Percentiles rank a stretch among this genome's conserved stretches.
Conservation (phyloP, 2,888 invertebrate genomes). For the Acrocyrtus sp. region DNA sequence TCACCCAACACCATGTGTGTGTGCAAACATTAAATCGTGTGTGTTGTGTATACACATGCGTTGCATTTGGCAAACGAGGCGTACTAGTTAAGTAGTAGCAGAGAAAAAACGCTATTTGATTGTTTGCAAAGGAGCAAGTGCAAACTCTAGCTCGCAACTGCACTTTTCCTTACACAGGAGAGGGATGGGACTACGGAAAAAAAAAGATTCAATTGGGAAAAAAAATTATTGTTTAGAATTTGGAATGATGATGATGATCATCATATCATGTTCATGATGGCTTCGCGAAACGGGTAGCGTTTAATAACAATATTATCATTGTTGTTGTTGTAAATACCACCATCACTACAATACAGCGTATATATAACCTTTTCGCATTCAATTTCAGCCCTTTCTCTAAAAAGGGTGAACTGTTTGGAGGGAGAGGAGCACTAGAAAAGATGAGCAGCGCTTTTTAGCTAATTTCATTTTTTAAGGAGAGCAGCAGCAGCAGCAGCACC, state of each 20-base stretch:
- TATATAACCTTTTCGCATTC: neutral
- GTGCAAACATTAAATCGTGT: too few species aligned
- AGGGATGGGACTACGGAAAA: too few species aligned
- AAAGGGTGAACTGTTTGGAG: neutral
- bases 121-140: too few species aligned
- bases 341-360: neutral
- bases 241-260: too few species aligned
- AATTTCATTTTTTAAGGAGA: neutral
- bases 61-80: too few species aligned
- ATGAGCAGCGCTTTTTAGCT: conserved; percentile 2
- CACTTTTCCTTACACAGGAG: too few species aligned
- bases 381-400: neutral
- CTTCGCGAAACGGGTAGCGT: conserved; percentile 19
- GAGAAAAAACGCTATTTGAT: too few species aligned
- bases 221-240: conserved; percentile 15
- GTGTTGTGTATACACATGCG: too few species aligned
- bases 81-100: too few species aligned
- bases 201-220: conserved; percentile 16
- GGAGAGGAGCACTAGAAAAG: conserved; percentile 22
- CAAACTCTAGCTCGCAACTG: too few species aligned
- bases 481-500: neutral
- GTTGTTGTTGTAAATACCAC: conserved; percentile 9
- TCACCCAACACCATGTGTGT: too few species aligned
- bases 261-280: too few species aligned
- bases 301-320: conserved; percentile 42